Conservation (phyloP, 2,888 invertebrate species). For the Mesochorus sp. region DNA sequence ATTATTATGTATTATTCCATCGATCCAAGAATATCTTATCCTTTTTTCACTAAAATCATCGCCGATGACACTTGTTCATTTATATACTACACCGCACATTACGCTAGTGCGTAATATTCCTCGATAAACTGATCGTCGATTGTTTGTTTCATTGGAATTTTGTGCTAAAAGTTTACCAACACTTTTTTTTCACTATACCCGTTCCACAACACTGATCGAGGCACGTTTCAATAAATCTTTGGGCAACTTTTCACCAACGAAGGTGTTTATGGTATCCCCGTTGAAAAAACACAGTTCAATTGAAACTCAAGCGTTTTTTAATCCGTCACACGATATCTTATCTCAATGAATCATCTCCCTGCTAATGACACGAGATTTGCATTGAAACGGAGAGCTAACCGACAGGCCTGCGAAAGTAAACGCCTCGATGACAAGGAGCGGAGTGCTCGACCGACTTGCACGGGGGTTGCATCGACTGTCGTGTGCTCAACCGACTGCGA, state of each 20-base stretch:
- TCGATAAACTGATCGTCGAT: background rate
- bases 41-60: background rate
- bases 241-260: no score
- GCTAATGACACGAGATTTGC: background rate
- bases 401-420: slow-evolving; percentile 9
- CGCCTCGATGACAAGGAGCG: slow-evolving; percentile 57
- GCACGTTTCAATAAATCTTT: no score
- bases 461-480: slow-evolving; percentile 53
- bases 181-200: no score
- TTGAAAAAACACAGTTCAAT: no score
- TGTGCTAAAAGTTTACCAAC: background rate
- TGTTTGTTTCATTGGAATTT: background rate
- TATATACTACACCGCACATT: slow-evolving; percentile 4
- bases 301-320: no score
- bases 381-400: background rate
- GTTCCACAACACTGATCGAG: no score
- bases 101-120: background rate
- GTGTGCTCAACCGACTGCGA: no score
- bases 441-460: slow-evolving; percentile 51
- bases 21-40: background rate
- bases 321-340: no score
- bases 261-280: no score
- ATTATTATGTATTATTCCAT: no score
- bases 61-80: background rate
- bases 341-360: background rate